phyloP scores from a whole-genome alignment of 2,888 invertebrate species.

The Congeria kusceri region DNA sequence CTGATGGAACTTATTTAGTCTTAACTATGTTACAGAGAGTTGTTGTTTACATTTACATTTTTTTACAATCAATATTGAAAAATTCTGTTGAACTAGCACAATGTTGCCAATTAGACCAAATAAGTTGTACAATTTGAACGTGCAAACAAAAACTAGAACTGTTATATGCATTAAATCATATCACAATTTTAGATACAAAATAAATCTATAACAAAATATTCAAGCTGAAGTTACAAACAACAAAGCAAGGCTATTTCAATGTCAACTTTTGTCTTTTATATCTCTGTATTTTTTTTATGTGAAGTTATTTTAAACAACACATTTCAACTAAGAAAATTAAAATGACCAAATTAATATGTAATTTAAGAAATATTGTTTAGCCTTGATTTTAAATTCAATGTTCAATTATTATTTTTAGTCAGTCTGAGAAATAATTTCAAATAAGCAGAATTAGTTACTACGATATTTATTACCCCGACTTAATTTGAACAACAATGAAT shows the following conservation, averaged over 20 bases:
- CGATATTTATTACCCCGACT: too few relatives aligned
- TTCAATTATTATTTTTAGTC: too few relatives aligned
- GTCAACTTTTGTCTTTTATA: too few relatives aligned
- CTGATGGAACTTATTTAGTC: too few relatives aligned
- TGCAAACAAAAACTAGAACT: conserved; percentile 38
- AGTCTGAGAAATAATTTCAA: too few relatives aligned
- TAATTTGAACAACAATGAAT: too few relatives aligned
- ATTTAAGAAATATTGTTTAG: not conserved
- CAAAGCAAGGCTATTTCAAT: not conserved
- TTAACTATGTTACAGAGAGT: too few relatives aligned
- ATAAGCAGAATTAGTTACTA: too few relatives aligned
- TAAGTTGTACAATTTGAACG: conserved; percentile 25
- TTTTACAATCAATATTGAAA: not conserved
- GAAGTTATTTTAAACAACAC: not conserved
- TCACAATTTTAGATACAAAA: conserved; percentile 36
- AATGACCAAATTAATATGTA: not conserved
- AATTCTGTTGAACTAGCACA: not conserved
- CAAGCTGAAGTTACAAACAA: conserved; percentile 31
- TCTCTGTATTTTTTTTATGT: not conserved
- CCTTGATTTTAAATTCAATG: not conserved
- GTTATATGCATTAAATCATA: conserved; percentile 33
- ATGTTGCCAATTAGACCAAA: too few relatives aligned
- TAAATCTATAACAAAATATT: conserved; percentile 22
- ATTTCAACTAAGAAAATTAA: too few relatives aligned
- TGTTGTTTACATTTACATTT: not conserved